Evolutionary conservation across 2,888 invertebrate species (phyloP), one percentile per base, ranked within the genome.

Genomic region (Chymomyza caudatula): DNA sequence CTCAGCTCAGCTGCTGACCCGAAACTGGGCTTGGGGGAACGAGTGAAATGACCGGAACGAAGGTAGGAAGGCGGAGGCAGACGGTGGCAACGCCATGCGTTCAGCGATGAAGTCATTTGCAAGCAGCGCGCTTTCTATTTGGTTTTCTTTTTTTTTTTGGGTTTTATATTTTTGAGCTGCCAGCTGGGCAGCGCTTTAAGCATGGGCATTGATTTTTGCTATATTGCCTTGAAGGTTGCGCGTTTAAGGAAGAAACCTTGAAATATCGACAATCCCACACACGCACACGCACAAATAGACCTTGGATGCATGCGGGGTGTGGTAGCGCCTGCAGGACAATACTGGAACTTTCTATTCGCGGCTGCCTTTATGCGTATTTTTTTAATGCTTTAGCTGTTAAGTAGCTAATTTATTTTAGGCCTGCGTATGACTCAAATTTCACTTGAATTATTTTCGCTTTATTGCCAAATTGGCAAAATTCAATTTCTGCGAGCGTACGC

Each of bases 401-500:
- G n/a, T n/a, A 11, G n/a, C 15, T 47, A 3, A 20, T 6, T 17
- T 25, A 47, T 47, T 59, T 51, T 53, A n/a, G n/a, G n/a, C 51
- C 19, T 13, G 20, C n/a, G 47, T 13, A 67, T 61, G 72, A 71
- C 69, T 82, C 85, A 72, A 78, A 62, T 84, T 78, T 78, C 82
- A 73, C 54, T n/a, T 20, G 51, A 69, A 70, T 68, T 60, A 51
- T 47, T 67, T 53, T 13, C 47, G 65, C 57, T 57, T 76, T 75
- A 66, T 65, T 87, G 85, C 83, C 87, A 82, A 86, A 69, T 85
- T 85, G 85, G 83, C 85, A 83, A 83, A 82, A 75, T 76, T 73
- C 17, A 67, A 71, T 78, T 77, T 85, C 73, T 69, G 75, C 78
- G 69, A 65, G 68, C 64, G 63, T 65, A 5, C 51, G 13, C 49